Evolutionary conservation across 2,113 vertebrate species (phyloP).

Genomic region (Lepus timidus): DNA sequence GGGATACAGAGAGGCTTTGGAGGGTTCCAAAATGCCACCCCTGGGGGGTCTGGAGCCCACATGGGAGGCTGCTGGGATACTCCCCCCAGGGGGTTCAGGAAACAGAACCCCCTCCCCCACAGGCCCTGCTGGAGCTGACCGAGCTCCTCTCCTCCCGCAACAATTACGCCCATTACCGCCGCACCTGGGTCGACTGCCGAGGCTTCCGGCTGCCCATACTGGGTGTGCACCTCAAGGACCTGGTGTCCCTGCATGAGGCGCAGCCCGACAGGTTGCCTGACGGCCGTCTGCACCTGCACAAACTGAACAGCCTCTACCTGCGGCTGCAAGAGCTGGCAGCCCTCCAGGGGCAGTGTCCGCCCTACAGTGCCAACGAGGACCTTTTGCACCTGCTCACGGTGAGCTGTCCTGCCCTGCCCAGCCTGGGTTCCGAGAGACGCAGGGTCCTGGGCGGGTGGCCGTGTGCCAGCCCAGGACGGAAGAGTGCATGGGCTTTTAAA

Average conservation of each 20-base stretch:
- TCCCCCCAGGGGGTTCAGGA: not conserved
- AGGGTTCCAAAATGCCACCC: not conserved
- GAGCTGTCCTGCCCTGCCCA: not conserved
- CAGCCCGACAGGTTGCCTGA: conserved; percentile 91
- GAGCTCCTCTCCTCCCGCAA: conserved; percentile 93
- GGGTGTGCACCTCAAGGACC: conserved; percentile 95
- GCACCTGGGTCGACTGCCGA: conserved; percentile 89
- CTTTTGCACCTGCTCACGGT: conserved; percentile 95
- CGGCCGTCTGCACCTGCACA: conserved; percentile 93
- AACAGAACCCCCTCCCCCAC: not conserved
- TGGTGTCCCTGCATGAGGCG: conserved; percentile 93
- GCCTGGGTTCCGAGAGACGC: not conserved
- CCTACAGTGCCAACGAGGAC: conserved; percentile 93
- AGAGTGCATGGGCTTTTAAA: not conserved
- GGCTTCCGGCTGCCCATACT: conserved; percentile 95
- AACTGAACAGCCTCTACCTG: conserved; percentile 93
- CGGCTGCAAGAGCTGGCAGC: conserved; percentile 92
- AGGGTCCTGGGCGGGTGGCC: not conserved
- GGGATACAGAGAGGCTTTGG: not conserved
- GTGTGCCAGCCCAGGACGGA: not conserved
- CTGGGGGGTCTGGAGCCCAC: not conserved
- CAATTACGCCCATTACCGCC: conserved; percentile 93
- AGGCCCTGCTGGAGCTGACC: conserved; percentile 94
- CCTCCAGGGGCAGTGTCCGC: conserved; percentile 89
- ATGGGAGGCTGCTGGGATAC: not conserved